These are phyloP conservation scores for Gracilinanus agilis DNA, from an alignment of 2,113 vertebrate genomes.

Conservation along the genomic window DNA sequence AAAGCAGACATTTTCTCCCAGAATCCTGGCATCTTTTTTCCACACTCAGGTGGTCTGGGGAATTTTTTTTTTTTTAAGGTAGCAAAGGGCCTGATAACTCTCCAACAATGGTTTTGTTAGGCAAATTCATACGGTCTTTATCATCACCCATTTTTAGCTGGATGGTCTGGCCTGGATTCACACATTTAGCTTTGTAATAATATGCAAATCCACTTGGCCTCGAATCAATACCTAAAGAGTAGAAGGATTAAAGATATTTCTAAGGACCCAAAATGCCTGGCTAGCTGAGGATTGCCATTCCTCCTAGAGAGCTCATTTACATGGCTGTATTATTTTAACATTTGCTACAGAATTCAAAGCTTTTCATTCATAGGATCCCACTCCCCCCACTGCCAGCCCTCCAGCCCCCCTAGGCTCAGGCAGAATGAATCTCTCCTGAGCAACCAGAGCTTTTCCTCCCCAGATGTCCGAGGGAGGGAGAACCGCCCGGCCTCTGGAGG, in stretches of 20 bases:
- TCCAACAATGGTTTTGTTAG: slow-evolving; percentile 74
- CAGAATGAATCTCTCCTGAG: slow-evolving; percentile 68
- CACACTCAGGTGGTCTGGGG: slow-evolving; percentile 53
- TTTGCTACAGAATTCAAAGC: slow-evolving; percentile 76
- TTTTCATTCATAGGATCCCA: slow-evolving; percentile 75
- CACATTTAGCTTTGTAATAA: slow-evolving; percentile 80
- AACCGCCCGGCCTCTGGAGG: background rate
- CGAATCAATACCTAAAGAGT: slow-evolving; percentile 74
- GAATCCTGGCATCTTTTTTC: slow-evolving; percentile 61
- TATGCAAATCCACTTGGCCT: slow-evolving; percentile 80
- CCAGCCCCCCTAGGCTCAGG: slow-evolving; percentile 65
- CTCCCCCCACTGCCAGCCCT: slow-evolving; percentile 56
- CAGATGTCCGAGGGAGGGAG: background rate
- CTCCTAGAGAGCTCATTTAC: slow-evolving; percentile 73
- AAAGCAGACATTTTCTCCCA: slow-evolving; percentile 60
- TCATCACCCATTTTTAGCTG: slow-evolving; percentile 78
- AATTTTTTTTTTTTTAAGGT: slow-evolving; percentile 65
- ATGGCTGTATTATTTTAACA: slow-evolving; percentile 74
- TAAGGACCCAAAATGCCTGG: slow-evolving; percentile 60
- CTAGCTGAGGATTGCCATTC: slow-evolving; percentile 77
- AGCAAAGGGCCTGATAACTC: slow-evolving; percentile 72
- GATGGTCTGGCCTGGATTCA: slow-evolving; percentile 76
- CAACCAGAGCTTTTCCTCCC: slow-evolving; percentile 60
- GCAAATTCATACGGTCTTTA: slow-evolving; percentile 74
- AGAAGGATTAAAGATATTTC: slow-evolving; percentile 80